Percentiles rank a stretch among this genome's conserved stretches.
Evolutionary conservation across 2,888 invertebrate genomes (phyloP).

Genomic region (Pristionchus exspectatus): DNA sequence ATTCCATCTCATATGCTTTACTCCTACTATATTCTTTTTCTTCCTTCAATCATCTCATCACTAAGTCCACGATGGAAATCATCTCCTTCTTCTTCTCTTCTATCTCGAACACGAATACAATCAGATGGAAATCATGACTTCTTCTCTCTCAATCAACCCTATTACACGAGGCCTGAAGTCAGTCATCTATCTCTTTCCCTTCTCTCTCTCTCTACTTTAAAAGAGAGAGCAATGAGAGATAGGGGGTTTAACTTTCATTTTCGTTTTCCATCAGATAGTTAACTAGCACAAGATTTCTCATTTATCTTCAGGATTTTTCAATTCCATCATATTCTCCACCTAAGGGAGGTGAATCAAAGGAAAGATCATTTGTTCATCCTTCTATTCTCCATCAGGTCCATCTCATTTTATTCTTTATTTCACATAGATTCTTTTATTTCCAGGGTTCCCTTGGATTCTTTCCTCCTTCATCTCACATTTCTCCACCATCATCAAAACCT

Average conservation of each 20-base stretch:
- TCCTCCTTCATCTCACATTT: conserved; percentile 21
- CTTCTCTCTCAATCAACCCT: conserved; percentile 20
- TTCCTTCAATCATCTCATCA: background rate
- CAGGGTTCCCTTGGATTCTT: conserved; percentile 41
- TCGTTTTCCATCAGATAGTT: too few species aligned
- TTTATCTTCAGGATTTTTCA: conserved; percentile 31
- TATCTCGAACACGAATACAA: background rate
- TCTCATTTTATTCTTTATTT: background rate
- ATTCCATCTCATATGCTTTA: background rate
- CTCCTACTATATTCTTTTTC: background rate
- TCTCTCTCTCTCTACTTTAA: background rate
- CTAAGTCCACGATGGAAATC: conserved; percentile 8
- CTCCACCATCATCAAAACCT: conserved; percentile 46
- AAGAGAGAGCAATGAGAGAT: background rate
- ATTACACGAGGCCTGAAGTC: conserved; percentile 49
- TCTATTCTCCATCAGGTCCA: conserved; percentile 17
- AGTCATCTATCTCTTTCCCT: background rate
- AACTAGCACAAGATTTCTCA: too few species aligned
- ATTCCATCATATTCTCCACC: conserved; percentile 41
- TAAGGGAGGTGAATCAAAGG: background rate
- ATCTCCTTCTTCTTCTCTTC: conserved; percentile 21
- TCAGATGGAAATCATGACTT: background rate
- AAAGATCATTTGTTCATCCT: conserved; percentile 3
- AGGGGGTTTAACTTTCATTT: too few species aligned
- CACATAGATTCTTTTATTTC: background rate